phyloP scores from a whole-genome alignment of 2,113 vertebrate genomes.

The Nothoprocta perdicaria region DNA sequence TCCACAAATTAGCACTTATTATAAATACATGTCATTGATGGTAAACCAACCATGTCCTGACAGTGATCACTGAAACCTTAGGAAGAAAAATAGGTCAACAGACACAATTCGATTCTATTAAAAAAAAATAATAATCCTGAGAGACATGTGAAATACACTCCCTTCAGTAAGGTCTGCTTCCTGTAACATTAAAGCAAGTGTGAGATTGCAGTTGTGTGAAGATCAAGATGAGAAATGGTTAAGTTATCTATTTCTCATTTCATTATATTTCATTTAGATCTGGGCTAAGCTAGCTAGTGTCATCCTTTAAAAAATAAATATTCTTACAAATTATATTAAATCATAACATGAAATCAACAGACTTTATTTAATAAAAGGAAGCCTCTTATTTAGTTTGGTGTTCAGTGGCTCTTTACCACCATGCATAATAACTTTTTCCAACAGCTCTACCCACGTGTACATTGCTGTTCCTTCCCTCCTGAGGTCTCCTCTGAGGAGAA shows the following conservation, averaged over 20 bases:
- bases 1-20: conserved; percentile 23
- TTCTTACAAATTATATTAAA: not conserved
- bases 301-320: not conserved
- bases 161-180: conserved; percentile 21
- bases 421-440: not conserved
- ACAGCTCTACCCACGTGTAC: not conserved
- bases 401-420: not conserved
- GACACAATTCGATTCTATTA: not conserved
- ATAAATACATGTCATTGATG: not conserved
- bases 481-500: not conserved
- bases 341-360: not conserved
- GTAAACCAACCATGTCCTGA: conserved; percentile 44
- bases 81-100: conserved; percentile 36
- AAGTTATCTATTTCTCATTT: conserved; percentile 4
- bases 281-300: not conserved
- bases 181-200: not conserved
- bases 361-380: not conserved
- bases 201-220: not conserved
- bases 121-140: conserved; percentile 21
- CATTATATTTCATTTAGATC: not conserved
- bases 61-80: conserved; percentile 36
- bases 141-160: not conserved
- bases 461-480: not conserved
- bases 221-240: conserved; percentile 11
- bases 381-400: not conserved